Evolutionary conservation across 2,888 invertebrate species (phyloP), one percentile per base, ranked within the genome.

Genomic region (Clitarchus hookeri): DNA sequence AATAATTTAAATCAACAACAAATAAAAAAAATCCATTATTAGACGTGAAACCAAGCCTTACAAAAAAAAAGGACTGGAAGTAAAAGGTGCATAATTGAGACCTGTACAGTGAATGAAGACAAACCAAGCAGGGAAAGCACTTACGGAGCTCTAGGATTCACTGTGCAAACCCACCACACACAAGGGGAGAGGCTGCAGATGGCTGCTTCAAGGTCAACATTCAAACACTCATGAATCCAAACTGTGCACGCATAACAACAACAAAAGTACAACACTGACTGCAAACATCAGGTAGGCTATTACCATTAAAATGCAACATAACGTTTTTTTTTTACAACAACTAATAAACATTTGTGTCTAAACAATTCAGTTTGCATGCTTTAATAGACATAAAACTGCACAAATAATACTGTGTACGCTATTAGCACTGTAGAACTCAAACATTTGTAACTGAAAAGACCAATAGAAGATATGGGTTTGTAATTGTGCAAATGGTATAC

Each of bases 61-160:
- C 19, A 2, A 53, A 53, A 2, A 53, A 53, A 53, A 53, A 53
- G 13, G 13, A 53, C 19, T 12, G 19, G 53, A 53, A 16, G 53
- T 53, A 53, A 65, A 23, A 11, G 65, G 65, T 65, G 65, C 65
- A 65, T 65, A n/a, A 65, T 65, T 65, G 16, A 11, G 65, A n/a
- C 65, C 65, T 65, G 65, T 65, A 65, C 65, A 65, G 65, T 65
- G 65, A 65, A 65, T n/a, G 65, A 65, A 65, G 65, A 65, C 19
- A 65, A 65, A 65, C 65, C 65, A 65, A 0, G 6, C 65, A 65
- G 0, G 65, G n/a, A 65, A 65, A 65, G 65, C 65, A 23, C 65
- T n/a, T 65, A 65, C n/a, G 65, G 19, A 23, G n/a, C n/a, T 65
- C 65, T 65, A 65, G 11, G 16, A 65, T 65, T 19, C 65, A 6